Base-by-base conservation (phyloP, 2,113 vertebrate species). In the Micromys minutus region DNA sequence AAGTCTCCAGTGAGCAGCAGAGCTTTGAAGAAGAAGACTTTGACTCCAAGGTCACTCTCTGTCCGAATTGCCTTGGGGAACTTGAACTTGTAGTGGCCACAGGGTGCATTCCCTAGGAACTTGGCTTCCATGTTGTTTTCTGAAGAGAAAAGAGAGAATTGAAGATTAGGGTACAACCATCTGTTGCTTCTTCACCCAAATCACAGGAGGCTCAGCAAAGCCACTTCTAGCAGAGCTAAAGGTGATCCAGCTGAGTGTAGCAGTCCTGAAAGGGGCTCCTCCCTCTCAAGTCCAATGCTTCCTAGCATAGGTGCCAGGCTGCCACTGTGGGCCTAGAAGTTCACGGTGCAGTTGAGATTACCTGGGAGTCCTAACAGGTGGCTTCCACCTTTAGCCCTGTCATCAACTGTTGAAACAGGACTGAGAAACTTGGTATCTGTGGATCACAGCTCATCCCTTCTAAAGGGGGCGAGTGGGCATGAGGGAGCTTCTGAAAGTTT, bases 11-110 rank as follows among this genome's bases (percentile, higher is more conserved):
- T 98, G 0, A 98, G 98, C 57, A 99, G 98, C 16, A 99, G 47
- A 36, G 99, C 99, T 98, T 99, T 99, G 98, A 99, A 99, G 98
- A 99, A 99, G 98, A 99, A 99, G 11, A 99, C 98, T 98, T 99
- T 99, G 90, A 98, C 98, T 89, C 99, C 99, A 0, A 99, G 7
- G 0, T 88, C 97, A 95, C 96, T 97, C 96, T 99, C 99, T 1
- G 98, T 99, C 95, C 98, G 98, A 87, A 98, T 0, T 12, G 98
- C 98, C 97, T 95, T 98, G 88, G 99, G 99, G 95, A 99, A 99
- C 98, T 99, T 99, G 98, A 99, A 99, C 98, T 99, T 99, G 98
- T 99, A 99, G 97, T 99, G 98, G 80, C 99, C 99, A 42, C 99
- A 99, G 0, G 99, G 99, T 0, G 99, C 99, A 59, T 99, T 99